Conservation (phyloP, 2,888 invertebrate species). For the Phyto melanocephala region DNA sequence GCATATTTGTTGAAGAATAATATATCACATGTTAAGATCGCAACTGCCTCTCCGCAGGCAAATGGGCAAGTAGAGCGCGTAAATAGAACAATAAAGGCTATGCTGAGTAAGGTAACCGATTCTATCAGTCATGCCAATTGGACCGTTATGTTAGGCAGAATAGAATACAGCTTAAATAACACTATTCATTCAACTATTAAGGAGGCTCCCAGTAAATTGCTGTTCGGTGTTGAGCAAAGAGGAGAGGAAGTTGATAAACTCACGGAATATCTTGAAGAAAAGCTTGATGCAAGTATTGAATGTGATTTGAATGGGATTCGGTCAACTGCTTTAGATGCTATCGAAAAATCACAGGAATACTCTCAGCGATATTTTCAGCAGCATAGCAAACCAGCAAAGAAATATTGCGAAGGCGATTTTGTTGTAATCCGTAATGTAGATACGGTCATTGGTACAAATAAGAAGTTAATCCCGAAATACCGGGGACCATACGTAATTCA, state of each 20-base stretch:
- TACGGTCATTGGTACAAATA: not conserved
- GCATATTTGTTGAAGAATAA: conserved; percentile 7
- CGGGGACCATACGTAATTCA: conserved; percentile 21
- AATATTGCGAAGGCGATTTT: not conserved
- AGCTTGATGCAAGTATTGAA: not conserved
- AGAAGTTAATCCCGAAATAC: conserved; percentile 12
- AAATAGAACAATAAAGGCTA: conserved; percentile 42
- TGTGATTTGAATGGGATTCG: not conserved
- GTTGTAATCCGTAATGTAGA: conserved; percentile 8
- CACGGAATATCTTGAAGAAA: conserved; percentile 25
- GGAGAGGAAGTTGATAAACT: conserved; percentile 24
- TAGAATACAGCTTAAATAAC: conserved; percentile 59
- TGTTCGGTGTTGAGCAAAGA: conserved; percentile 54
- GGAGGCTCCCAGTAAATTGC: conserved; percentile 20
- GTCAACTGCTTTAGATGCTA: not conserved
- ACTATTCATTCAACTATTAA: conserved; percentile 34
- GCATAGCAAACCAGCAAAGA: not conserved
- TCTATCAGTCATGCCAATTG: conserved; percentile 36
- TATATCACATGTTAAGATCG: not conserved
- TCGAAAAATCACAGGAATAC: conserved; percentile 11
- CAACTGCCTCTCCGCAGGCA: conserved; percentile 7
- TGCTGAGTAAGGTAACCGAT: conserved; percentile 41
- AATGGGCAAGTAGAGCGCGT: conserved; percentile 44
- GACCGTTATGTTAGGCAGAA: not conserved
- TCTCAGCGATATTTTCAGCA: not conserved